phyloP scores from a whole-genome alignment of 2,797 vertebrate genomes.

The Chelon labrosus region DNA sequence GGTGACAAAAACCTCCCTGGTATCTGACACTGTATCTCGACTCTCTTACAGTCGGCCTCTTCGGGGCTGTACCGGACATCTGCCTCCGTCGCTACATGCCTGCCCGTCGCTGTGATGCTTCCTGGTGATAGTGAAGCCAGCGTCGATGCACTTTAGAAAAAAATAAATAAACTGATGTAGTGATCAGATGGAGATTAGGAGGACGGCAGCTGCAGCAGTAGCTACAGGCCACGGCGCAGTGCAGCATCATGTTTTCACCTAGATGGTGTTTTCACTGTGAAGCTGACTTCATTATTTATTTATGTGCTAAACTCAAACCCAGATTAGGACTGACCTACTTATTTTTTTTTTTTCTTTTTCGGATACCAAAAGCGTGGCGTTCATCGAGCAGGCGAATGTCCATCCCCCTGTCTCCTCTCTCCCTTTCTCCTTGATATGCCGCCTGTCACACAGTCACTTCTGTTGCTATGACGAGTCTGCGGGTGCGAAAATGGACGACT shows the following conservation, averaged over 20 bases:
- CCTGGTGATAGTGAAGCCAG: constrained; percentile 11
- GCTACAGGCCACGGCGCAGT: not conserved
- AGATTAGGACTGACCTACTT: constrained; percentile 82
- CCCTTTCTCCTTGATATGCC: constrained; percentile 33
- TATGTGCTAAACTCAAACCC: constrained; percentile 74
- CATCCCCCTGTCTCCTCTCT: constrained; percentile 23
- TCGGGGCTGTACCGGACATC: constrained; percentile 31
- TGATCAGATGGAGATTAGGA: constrained; percentile 8
- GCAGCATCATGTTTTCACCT: constrained; percentile 39
- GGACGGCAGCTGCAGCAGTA: constrained; percentile 5
- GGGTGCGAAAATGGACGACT: constrained; percentile 63
- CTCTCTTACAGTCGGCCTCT: constrained; percentile 34
- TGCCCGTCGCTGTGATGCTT: constrained; percentile 20
- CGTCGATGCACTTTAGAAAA: not conserved
- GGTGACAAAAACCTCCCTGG: constrained; percentile 6
- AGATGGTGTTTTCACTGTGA: constrained; percentile 57
- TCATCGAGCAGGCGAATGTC: constrained; percentile 44
- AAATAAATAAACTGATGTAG: not conserved
- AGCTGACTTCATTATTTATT: constrained; percentile 76
- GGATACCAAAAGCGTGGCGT: constrained; percentile 56
- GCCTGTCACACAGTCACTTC: constrained; percentile 56
- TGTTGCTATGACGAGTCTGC: constrained; percentile 81
- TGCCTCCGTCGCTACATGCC: constrained; percentile 35
- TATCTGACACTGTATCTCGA: constrained; percentile 32
- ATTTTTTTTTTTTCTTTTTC: constrained; percentile 52